Evolutionary conservation across 2,113 vertebrate genomes (phyloP).

Genomic region (Antechinus stuartii): DNA sequence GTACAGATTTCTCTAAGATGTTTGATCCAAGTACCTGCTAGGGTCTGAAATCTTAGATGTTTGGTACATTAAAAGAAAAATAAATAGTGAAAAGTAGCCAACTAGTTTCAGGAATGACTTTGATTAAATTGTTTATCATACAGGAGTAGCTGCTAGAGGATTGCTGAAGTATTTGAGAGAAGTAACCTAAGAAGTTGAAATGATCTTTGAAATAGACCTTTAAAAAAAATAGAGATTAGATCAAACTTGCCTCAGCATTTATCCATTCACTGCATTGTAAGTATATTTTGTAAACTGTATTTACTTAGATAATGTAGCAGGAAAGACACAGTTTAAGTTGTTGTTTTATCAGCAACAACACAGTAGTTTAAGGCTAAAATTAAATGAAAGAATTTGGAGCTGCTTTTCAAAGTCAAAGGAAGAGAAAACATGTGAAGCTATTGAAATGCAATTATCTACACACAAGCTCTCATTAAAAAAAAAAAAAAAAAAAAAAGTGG

Average conservation of each 20-base stretch:
- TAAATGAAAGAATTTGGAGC: conserved; percentile 59
- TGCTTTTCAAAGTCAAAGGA: conserved; percentile 67
- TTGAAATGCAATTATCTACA: conserved; percentile 70
- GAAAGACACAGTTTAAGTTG: conserved; percentile 60
- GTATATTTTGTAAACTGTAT: conserved; percentile 55
- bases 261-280: conserved; percentile 46
- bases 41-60: conserved; percentile 63
- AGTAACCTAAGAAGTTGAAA: conserved; percentile 80
- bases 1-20: conserved; percentile 39
- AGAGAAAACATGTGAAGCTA: conserved; percentile 69
- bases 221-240: conserved; percentile 65
- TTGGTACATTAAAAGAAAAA: conserved; percentile 65
- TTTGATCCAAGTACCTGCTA: conserved; percentile 61
- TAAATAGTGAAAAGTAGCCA: conserved; percentile 66
- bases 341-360: conserved; percentile 53
- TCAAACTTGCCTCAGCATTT: conserved; percentile 59
- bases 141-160: conserved; percentile 73
- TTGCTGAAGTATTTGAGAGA: conserved; percentile 74
- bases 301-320: conserved; percentile 60
- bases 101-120: conserved; percentile 55
- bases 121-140: conserved; percentile 78
- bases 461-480: conserved; percentile 53
- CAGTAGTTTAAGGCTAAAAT: conserved; percentile 71
- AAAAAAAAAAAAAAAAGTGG: no score
- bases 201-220: conserved; percentile 76